phyloP scores from a whole-genome alignment of 2,797 vertebrate genomes.

The Tragopan temminckii region DNA sequence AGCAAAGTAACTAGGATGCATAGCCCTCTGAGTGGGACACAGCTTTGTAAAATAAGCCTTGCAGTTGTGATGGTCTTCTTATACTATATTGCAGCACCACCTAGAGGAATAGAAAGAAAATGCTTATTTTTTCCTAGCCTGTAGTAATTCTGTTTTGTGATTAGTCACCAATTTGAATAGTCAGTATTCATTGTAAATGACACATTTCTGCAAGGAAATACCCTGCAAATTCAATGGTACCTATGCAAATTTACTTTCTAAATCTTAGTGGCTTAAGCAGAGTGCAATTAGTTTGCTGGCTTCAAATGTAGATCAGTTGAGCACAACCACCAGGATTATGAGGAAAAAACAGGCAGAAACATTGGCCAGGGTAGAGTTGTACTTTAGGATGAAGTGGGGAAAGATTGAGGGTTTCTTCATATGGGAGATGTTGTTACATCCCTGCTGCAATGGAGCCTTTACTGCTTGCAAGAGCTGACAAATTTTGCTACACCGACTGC shows the following conservation, averaged over 20 bases:
- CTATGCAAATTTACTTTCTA: background rate
- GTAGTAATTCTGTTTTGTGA: background rate
- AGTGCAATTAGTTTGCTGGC: background rate
- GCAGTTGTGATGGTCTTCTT: rapidly evolving
- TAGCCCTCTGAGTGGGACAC: background rate
- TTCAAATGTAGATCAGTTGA: background rate
- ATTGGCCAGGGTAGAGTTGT: background rate
- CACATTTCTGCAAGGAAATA: background rate
- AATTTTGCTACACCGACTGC: background rate
- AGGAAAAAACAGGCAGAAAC: background rate
- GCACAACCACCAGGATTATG: background rate
- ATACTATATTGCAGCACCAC: background rate
- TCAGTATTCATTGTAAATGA: background rate
- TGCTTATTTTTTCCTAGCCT: background rate
- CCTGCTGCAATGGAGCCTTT: slow-evolving; percentile 45
- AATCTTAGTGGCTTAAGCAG: background rate
- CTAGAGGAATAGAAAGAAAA: background rate
- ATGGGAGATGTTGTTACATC: background rate
- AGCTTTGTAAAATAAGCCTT: background rate
- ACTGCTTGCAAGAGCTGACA: background rate
- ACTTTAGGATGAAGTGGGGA: background rate
- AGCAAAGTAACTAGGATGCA: rapidly evolving
- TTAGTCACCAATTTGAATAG: background rate
- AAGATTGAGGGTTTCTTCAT: background rate
- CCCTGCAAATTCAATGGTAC: background rate